A percentile compares a stretch with the other conserved stretches of the same genome.
Conservation (phyloP, 2,888 invertebrate genomes). For the Suillia variegata region DNA sequence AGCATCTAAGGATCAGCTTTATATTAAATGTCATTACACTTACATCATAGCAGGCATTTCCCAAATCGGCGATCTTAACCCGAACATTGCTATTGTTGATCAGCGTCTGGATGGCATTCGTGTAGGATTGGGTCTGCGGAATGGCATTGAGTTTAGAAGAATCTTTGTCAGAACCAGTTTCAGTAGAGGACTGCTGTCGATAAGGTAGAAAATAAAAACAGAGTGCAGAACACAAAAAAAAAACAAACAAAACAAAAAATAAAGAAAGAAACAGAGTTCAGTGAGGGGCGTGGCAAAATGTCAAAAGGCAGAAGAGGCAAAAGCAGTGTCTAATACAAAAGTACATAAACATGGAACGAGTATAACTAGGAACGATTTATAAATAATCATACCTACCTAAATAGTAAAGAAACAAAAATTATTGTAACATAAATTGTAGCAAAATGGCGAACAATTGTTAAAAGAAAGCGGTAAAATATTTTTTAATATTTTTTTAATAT, state of each 20-base stretch:
- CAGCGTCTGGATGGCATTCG: constrained; percentile 59
- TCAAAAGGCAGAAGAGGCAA: too few relatives aligned
- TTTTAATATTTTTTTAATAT: too few relatives aligned
- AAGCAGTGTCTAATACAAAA: too few relatives aligned
- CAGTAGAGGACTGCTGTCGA: constrained; percentile 30
- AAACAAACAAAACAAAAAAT: constrained; percentile 17
- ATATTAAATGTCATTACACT: constrained; percentile 37
- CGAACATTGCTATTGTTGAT: constrained; percentile 65
- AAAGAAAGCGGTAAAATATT: too few relatives aligned
- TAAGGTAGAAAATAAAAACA: constrained; percentile 31
- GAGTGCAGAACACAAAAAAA: constrained; percentile 32
- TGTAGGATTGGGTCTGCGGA: constrained; percentile 57
- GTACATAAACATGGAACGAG: too few relatives aligned
- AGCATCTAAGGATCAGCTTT: neutral
- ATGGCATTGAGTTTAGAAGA: constrained; percentile 49
- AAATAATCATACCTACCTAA: too few relatives aligned
- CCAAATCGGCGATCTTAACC: constrained; percentile 83
- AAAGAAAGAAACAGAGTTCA: constrained; percentile 3
- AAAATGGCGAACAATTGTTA: too few relatives aligned
- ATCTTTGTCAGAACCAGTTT: constrained; percentile 37
- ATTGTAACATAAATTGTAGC: too few relatives aligned
- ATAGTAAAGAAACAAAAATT: too few relatives aligned
- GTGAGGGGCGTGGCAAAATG: constrained; percentile 13
- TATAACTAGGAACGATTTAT: too few relatives aligned
- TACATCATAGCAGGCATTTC: constrained; percentile 82